Percentiles rank a stretch among this genome's conserved stretches.
Conservation (phyloP, 2,797 vertebrate genomes). For the Malurus splendens region DNA sequence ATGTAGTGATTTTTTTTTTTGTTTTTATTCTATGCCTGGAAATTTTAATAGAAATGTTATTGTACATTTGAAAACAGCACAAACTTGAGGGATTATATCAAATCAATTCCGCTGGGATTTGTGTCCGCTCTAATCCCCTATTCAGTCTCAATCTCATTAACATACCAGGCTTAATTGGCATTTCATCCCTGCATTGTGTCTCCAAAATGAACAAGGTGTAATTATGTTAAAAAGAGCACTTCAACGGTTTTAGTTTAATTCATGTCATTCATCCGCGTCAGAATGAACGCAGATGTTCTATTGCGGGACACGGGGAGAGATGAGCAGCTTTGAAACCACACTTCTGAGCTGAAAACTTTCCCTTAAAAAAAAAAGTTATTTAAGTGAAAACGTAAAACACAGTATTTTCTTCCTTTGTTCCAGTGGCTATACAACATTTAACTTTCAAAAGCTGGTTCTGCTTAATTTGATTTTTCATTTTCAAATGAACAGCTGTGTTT, state of each 20-base stretch:
- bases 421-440: conserved; percentile 64
- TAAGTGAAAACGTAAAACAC: conserved; percentile 70
- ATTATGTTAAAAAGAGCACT: conserved; percentile 74
- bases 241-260: conserved; percentile 57
- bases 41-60: conserved; percentile 37
- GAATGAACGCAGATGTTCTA: conserved; percentile 76
- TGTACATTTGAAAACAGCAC: conserved; percentile 55
- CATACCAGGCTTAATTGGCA: conserved; percentile 74
- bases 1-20: background rate
- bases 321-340: conserved; percentile 64
- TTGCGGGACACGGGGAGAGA: conserved; percentile 54
- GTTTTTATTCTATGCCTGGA: conserved; percentile 6
- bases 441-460: conserved; percentile 75
- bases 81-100: conserved; percentile 61
- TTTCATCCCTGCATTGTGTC: conserved; percentile 76
- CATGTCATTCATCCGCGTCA: conserved; percentile 71
- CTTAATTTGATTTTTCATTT: conserved; percentile 77
- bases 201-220: conserved; percentile 73
- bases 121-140: conserved; percentile 62
- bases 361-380: conserved; percentile 69
- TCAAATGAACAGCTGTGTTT: conserved; percentile 80
- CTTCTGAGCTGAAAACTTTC: conserved; percentile 65
- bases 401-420: conserved; percentile 72
- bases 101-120: conserved; percentile 63
- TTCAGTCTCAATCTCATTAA: conserved; percentile 72